Percentiles rank a stretch among this genome's conserved stretches.
Conservation (phyloP, 2,113 vertebrate species). For the Thamnophis sirtalis region DNA sequence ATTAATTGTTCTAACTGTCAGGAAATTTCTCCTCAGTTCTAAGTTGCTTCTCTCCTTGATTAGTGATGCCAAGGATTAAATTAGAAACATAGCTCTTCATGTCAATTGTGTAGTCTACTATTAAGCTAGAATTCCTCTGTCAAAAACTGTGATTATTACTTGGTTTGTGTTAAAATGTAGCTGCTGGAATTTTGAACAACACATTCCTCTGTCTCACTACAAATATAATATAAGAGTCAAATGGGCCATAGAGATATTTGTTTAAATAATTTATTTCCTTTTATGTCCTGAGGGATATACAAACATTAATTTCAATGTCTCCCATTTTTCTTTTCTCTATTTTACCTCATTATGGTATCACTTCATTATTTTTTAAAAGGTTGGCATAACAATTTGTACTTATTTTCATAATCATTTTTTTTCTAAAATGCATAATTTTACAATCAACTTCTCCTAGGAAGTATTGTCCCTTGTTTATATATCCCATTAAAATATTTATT, state of each 20-base stretch:
- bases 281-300: background rate
- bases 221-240: constrained; percentile 22
- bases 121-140: background rate
- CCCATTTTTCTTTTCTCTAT: background rate
- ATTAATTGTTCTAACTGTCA: too few relatives aligned
- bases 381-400: background rate
- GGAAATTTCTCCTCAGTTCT: too few relatives aligned
- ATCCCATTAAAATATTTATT: background rate
- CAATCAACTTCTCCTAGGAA: background rate
- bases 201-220: background rate
- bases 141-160: background rate
- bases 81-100: background rate
- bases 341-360: background rate
- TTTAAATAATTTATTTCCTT: background rate
- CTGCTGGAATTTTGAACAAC: background rate
- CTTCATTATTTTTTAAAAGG: background rate
- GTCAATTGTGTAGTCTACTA: background rate
- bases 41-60: too few relatives aligned
- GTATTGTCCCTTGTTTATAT: background rate
- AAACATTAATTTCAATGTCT: background rate
- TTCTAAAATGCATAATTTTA: background rate
- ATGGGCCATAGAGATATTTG: background rate
- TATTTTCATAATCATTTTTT: background rate
- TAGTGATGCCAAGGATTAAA: too few relatives aligned
- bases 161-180: background rate